Conservation (phyloP, 2,797 vertebrate species). For the Pyrocephalus nanus region DNA sequence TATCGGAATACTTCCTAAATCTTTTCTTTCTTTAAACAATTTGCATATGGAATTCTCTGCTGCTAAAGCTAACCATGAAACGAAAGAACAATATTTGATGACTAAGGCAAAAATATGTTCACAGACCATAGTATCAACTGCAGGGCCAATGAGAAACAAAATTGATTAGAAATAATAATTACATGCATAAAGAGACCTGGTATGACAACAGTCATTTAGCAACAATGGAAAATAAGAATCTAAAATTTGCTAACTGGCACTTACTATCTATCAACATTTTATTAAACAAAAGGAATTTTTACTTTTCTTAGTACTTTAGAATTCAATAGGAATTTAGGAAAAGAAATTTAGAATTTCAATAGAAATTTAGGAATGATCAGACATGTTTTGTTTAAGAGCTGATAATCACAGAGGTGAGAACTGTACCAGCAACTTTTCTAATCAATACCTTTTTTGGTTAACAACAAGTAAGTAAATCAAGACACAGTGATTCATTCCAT, state of each 20-base stretch:
- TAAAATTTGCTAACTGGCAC: constrained; percentile 40
- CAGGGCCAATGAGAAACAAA: not conserved
- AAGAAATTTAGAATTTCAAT: too few species aligned
- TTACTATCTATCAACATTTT: constrained; percentile 35
- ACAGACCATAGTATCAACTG: not conserved
- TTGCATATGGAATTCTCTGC: not conserved
- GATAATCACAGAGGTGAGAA: not conserved
- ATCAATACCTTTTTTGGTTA: not conserved
- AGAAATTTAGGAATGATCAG: not conserved
- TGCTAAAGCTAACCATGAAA: not conserved
- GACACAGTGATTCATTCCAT: not conserved
- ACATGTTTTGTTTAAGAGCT: constrained; percentile 22
- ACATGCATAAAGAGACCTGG: constrained; percentile 75
- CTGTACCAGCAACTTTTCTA: constrained; percentile 7
- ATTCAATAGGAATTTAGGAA: not conserved
- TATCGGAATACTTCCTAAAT: not conserved
- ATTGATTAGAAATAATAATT: constrained; percentile 75
- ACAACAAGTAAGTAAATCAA: constrained; percentile 25
- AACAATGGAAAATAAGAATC: constrained; percentile 79
- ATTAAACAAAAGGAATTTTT: constrained; percentile 75
- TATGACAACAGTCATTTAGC: constrained; percentile 83
- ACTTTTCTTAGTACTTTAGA: constrained; percentile 62
- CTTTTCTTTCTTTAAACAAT: not conserved
- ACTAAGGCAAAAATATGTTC: not conserved
- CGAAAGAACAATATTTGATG: constrained; percentile 35